Conservation (phyloP, 2,888 invertebrate genomes). For the Eupithecia vulgata region DNA sequence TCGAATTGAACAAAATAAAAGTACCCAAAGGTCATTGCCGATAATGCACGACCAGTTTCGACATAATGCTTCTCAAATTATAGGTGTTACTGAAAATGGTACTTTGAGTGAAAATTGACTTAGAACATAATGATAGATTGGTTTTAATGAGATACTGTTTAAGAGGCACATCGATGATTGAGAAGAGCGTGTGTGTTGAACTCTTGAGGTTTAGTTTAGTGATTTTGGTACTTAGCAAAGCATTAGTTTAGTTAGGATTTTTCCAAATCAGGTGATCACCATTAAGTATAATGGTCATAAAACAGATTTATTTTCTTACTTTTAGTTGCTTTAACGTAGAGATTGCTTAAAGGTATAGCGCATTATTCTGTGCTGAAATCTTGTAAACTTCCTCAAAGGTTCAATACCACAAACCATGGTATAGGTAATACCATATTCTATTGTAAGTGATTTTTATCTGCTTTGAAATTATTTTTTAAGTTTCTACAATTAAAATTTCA, state of each 20-base stretch:
- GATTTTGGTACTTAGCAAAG: neutral
- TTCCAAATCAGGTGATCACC: neutral
- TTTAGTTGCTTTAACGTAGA: neutral
- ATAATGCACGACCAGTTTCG: conserved; percentile 51
- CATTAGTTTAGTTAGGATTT: neutral
- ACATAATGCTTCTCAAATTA: conserved; percentile 46
- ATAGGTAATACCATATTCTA: too few relatives aligned
- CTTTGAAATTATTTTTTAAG: too few relatives aligned
- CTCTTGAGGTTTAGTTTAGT: conserved; percentile 8
- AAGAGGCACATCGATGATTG: conserved; percentile 23
- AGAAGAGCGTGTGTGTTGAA: conserved; percentile 20
- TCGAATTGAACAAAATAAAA: conserved; percentile 54
- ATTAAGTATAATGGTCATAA: neutral
- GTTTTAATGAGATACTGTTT: conserved; percentile 39
- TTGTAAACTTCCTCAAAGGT: neutral
- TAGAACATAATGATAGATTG: conserved; percentile 43
- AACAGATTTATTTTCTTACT: neutral
- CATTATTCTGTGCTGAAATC: neutral
- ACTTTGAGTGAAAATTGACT: conserved; percentile 44
- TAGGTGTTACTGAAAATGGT: conserved; percentile 45
- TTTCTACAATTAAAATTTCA: too few relatives aligned
- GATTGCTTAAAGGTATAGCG: neutral
- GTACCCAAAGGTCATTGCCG: conserved; percentile 58
- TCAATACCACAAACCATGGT: neutral
- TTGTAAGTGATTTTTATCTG: too few relatives aligned